phyloP scores from a whole-genome alignment of 2,113 vertebrate species.

The Zapornia atra region DNA sequence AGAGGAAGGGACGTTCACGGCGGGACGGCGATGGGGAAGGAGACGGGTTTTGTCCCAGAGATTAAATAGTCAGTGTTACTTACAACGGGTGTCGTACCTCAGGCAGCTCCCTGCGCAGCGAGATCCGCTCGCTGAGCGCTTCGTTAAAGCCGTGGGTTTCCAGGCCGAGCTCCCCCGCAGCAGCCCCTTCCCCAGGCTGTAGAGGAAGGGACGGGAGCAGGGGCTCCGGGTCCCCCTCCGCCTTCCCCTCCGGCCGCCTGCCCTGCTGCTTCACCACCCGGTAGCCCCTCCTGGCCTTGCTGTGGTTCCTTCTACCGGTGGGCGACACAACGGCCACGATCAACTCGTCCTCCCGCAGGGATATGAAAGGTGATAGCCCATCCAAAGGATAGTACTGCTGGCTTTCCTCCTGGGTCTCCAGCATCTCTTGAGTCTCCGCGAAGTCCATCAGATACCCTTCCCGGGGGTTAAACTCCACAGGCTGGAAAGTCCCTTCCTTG shows the following conservation, averaged over 20 bases:
- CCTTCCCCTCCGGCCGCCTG: constrained; percentile 45
- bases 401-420: constrained; percentile 80
- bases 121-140: constrained; percentile 71
- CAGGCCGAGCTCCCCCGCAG: constrained; percentile 33
- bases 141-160: constrained; percentile 76
- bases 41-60: background rate
- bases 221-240: background rate
- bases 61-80: constrained; percentile 69
- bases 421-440: constrained; percentile 75
- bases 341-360: constrained; percentile 86
- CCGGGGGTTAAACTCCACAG: constrained; percentile 27
- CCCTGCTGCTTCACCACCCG: constrained; percentile 73
- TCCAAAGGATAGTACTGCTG: constrained; percentile 70
- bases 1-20: background rate
- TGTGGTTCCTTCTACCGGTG: constrained; percentile 66
- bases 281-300: constrained; percentile 77
- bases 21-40: background rate
- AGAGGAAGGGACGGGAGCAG: constrained; percentile 22
- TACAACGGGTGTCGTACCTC: constrained; percentile 85
- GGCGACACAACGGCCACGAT: constrained; percentile 76
- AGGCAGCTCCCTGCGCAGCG: constrained; percentile 78
- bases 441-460: constrained; percentile 65
- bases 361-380: constrained; percentile 76
- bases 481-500: constrained; percentile 42
- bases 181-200: background rate